A percentile compares a stretch with the other conserved stretches of the same genome.
phyloP scores from a whole-genome alignment of 2,113 vertebrate species.

The Aspiorhynchus laticeps region DNA sequence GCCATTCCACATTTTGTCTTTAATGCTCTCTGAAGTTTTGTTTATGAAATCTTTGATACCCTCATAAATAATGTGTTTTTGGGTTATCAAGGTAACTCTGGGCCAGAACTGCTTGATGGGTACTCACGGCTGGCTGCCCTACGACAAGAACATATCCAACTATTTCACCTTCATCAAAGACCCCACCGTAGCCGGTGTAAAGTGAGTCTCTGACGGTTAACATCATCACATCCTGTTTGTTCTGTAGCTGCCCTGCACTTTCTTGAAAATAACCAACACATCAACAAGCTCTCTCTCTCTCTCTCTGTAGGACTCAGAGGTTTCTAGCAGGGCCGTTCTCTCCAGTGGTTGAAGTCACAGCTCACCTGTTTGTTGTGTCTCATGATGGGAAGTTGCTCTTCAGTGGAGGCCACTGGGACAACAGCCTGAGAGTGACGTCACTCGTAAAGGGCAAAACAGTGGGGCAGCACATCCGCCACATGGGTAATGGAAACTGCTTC shows the following conservation, averaged over 20 bases:
- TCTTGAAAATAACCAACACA: not conserved
- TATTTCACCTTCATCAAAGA: conserved; percentile 98
- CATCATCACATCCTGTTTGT: not conserved
- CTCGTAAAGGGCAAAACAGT: conserved; percentile 89
- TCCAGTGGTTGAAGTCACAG: conserved; percentile 84
- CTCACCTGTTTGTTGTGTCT: conserved; percentile 89
- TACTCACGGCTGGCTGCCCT: conserved; percentile 96
- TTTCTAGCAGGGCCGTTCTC: conserved; percentile 87
- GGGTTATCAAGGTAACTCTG: conserved; percentile 81
- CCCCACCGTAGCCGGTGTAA: conserved; percentile 90
- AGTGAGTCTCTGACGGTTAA: conserved; percentile 77
- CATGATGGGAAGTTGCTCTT: conserved; percentile 97
- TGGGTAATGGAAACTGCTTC: conserved; percentile 77
- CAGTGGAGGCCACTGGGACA: conserved; percentile 97
- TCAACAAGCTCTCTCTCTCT: not conserved
- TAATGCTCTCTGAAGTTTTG: not conserved
- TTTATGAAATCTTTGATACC: not conserved
- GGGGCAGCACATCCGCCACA: conserved; percentile 90
- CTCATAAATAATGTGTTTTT: not conserved
- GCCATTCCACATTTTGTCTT: not conserved
- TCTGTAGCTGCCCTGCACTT: not conserved
- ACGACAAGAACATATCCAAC: conserved; percentile 96
- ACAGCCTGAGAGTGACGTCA: conserved; percentile 92
- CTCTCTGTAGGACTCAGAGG: conserved; percentile 83
- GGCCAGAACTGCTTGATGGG: conserved; percentile 89